Percentiles rank a stretch among this genome's conserved stretches.
These are phyloP conservation scores for Xiphias gladius DNA, from an alignment of 2,113 vertebrate genomes.

Conservation along the genomic window DNA sequence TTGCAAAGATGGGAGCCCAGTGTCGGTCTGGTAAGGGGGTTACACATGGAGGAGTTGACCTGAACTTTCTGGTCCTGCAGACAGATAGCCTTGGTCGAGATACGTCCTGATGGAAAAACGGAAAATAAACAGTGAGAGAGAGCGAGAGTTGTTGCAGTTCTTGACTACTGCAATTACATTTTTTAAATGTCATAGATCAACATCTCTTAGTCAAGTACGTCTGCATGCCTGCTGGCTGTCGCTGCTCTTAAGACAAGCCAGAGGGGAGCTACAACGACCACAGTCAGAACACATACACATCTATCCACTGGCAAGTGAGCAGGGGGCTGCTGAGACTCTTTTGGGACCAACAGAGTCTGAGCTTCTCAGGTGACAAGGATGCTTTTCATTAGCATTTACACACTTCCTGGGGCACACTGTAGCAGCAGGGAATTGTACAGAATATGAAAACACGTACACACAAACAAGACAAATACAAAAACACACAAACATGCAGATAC, in stretches of 20 bases:
- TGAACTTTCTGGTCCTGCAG: constrained; percentile 90
- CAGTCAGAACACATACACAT: constrained; percentile 27
- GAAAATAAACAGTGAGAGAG: background rate
- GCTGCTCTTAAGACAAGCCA: background rate
- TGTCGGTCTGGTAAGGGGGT: constrained; percentile 84
- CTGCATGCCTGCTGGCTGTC: constrained; percentile 4
- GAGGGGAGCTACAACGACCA: background rate
- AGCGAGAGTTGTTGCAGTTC: background rate
- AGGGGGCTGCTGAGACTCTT: constrained; percentile 15
- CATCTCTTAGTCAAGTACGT: constrained; percentile 24
- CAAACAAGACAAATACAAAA: background rate
- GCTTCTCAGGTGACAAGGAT: constrained; percentile 68
- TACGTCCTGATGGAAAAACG: constrained; percentile 85
- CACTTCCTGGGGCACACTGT: constrained; percentile 30
- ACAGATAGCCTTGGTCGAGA: constrained; percentile 92
- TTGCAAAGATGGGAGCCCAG: constrained; percentile 91
- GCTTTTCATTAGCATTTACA: constrained; percentile 60
- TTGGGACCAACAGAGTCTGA: constrained; percentile 17
- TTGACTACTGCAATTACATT: background rate
- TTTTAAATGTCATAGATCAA: background rate
- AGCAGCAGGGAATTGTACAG: constrained; percentile 17
- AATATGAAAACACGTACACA: background rate
- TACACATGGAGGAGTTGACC: constrained; percentile 92
- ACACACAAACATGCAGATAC: background rate
- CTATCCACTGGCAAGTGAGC: constrained; percentile 43